Evolutionary conservation across 2,113 vertebrate genomes (phyloP).

Genomic region (Turnix velox): DNA sequence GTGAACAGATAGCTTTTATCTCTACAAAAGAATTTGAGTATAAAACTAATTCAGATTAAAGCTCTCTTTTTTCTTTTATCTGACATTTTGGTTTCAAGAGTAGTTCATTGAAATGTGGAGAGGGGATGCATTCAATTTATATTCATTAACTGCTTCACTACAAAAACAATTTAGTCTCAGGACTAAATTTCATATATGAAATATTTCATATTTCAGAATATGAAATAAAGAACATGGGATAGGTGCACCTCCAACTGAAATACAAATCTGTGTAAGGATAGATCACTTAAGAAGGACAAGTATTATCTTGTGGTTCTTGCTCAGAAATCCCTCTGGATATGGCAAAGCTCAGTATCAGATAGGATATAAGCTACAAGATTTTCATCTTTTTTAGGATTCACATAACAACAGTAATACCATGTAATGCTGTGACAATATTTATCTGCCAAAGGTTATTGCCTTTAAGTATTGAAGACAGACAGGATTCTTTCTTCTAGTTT

Average conservation of each 20-base stretch:
- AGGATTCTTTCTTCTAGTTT: neutral
- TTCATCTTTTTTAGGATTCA: neutral
- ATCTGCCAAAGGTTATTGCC: neutral
- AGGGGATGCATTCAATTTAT: neutral
- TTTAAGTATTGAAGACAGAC: neutral
- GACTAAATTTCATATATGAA: too few species aligned
- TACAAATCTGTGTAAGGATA: neutral
- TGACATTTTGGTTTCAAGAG: slow-evolving; percentile 51
- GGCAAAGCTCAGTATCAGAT: neutral
- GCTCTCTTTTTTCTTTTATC: slow-evolving; percentile 46
- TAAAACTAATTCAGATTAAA: slow-evolving; percentile 66
- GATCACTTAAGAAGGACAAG: neutral
- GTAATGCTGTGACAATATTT: neutral
- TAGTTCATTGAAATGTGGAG: neutral
- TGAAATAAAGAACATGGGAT: neutral
- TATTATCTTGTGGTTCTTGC: neutral
- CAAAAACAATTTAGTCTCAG: neutral
- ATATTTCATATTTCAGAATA: too few species aligned
- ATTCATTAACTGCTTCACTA: slow-evolving; percentile 44
- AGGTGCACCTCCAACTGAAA: neutral
- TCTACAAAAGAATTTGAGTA: slow-evolving; percentile 46
- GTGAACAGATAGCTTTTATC: slow-evolving; percentile 59
- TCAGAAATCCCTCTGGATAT: neutral
- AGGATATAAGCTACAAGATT: neutral
- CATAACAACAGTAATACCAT: neutral